Evolutionary conservation across 2,888 invertebrate species (phyloP).

Genomic region (Octonoba sinensis): DNA sequence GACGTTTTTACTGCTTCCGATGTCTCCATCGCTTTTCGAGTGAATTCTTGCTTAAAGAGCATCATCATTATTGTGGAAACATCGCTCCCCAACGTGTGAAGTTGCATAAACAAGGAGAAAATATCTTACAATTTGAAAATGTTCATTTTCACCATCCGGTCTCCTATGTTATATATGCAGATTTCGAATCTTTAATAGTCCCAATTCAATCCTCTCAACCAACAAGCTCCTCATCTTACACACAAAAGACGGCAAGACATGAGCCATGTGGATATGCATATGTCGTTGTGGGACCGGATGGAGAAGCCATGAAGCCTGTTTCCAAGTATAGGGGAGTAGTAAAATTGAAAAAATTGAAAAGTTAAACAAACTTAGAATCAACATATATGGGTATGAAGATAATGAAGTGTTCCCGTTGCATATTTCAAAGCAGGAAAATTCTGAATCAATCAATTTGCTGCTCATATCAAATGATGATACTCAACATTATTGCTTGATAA

Average conservation of each 20-base stretch:
- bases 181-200: not conserved
- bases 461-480: too few relatives aligned
- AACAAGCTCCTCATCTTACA: not conserved
- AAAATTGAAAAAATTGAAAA: too few relatives aligned
- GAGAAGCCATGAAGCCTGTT: not conserved
- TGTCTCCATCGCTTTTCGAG: conserved; percentile 17
- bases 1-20: not conserved
- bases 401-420: conserved; percentile 10
- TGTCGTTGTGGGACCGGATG: conserved; percentile 1
- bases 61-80: conserved; percentile 1
- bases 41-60: too few relatives aligned
- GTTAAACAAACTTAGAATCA: conserved; percentile 18
- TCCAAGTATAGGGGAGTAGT: not conserved
- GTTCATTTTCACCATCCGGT: not conserved
- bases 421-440: not conserved
- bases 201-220: not conserved
- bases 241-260: not conserved
- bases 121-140: not conserved
- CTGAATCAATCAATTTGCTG: not conserved
- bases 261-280: conserved; percentile 18
- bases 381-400: conserved; percentile 3
- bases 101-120: not conserved
- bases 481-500: too few relatives aligned
- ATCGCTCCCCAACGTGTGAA: not conserved
- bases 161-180: not conserved